Evolutionary conservation across 2,888 invertebrate genomes (phyloP), one percentile per base, ranked within the genome.

Genomic region (Heliconius sara): DNA sequence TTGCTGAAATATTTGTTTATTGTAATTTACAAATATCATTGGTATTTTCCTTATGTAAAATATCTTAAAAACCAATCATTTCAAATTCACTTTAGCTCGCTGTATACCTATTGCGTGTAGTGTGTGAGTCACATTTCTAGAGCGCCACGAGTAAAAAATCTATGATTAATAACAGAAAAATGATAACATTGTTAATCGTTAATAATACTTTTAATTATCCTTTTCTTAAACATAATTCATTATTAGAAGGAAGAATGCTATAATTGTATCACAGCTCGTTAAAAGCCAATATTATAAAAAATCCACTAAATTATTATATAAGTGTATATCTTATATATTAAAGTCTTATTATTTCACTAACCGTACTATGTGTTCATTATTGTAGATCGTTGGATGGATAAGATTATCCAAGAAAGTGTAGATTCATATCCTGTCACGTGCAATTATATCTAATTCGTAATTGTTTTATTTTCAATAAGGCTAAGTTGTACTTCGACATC

Each of bases 401-500:
- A 2, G 6, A 16, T 47, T 47, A 60, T 10, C 60, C 60, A n/a
- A 22, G 60, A 9, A 1, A n/a, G 10, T 9, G n/a, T n/a, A n/a
- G n/a, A 9, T n/a, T n/a, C 12, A 63, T 63, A 13, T 63, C 63
- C 63, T 22, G 10, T 5, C 4, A 60, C 1, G 22, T 60, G 7
- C 10, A 63, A 63, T 63, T 27, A 65, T 7, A 19, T 70, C 43
- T 70, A 70, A 19, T 70, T 70, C 43, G 67, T 25, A 60, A 52
- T 12, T 6, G 34, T 78, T 78, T 73, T 71, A 22, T 78, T 78
- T 78, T 78, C 78, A 9, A 94, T 91, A n/a, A 95, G 86, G 75
- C 89, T 92, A 85, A 91, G 88, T 88, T 94, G 92, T 73, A 92
- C 91, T 84, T 95, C 94, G 0, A 87, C 80, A 77, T 94, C 93